These are phyloP conservation scores for Eupithecia subfuscata DNA, from an alignment of 2,888 invertebrate genomes.

Conservation along the genomic window DNA sequence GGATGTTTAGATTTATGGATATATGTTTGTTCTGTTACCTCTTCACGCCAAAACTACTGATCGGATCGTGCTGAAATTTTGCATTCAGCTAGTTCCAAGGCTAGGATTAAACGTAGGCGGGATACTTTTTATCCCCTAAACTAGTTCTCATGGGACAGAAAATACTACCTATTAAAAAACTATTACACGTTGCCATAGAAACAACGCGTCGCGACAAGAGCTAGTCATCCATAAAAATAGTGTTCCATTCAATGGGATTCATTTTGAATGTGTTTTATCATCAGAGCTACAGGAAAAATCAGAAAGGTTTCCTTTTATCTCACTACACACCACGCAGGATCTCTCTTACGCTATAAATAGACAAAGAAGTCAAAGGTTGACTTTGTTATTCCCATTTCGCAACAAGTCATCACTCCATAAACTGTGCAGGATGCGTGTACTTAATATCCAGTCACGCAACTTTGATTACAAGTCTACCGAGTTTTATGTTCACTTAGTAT, in stretches of 20 bases:
- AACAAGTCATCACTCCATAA: background rate
- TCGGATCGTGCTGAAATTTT: too few relatives aligned
- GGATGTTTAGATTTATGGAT: too few relatives aligned
- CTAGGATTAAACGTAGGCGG: too few relatives aligned
- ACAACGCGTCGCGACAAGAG: too few relatives aligned
- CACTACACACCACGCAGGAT: background rate
- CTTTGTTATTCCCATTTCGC: background rate
- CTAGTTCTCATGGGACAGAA: too few relatives aligned
- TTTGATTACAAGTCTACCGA: slow-evolving; percentile 4
- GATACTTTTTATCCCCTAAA: too few relatives aligned
- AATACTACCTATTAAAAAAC: too few relatives aligned
- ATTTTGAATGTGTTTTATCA: background rate
- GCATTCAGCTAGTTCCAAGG: too few relatives aligned
- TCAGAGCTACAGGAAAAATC: background rate
- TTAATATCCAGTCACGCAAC: slow-evolving; percentile 23
- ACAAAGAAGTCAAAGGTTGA: background rate
- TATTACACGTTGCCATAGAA: too few relatives aligned
- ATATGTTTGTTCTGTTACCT: too few relatives aligned
- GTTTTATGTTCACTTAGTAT: slow-evolving; percentile 12
- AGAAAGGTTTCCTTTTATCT: background rate
- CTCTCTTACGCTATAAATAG: background rate
- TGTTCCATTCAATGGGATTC: background rate
- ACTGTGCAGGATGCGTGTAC: slow-evolving; percentile 6
- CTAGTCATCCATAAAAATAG: too few relatives aligned
- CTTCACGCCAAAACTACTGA: too few relatives aligned